Percentiles rank a stretch among this genome's conserved stretches.
Evolutionary conservation across 2,888 invertebrate genomes (phyloP).

Genomic region (Emesis castigata): DNA sequence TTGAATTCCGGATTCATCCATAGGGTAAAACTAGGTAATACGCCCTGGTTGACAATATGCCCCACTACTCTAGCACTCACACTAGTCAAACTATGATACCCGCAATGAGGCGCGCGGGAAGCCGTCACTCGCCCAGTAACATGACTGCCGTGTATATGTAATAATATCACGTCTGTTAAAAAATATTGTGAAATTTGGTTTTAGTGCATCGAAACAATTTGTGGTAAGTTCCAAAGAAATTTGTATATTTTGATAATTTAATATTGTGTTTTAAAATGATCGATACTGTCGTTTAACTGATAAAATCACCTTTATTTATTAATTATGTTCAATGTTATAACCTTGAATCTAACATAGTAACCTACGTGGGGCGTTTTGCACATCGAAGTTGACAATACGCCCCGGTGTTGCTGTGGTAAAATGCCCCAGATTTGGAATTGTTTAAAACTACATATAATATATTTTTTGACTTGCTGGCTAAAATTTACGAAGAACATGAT

Average conservation of each 20-base stretch:
- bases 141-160: too few species aligned
- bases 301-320: background rate
- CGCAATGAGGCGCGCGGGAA: too few species aligned
- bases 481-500: background rate
- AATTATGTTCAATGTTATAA: background rate
- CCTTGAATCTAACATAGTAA: background rate
- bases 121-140: too few species aligned
- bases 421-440: background rate
- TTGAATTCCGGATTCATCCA: too few species aligned
- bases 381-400: background rate
- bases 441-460: too few species aligned
- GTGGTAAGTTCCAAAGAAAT: background rate
- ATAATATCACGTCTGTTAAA: too few species aligned
- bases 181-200: too few species aligned
- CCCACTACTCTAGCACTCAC: too few species aligned
- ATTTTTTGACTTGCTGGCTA: background rate
- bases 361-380: background rate
- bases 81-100: too few species aligned
- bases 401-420: background rate
- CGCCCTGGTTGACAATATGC: too few species aligned
- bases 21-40: too few species aligned
- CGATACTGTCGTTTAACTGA: background rate
- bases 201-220: background rate
- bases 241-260: background rate
- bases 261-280: background rate